phyloP scores from a whole-genome alignment of 2,888 invertebrate genomes.

The Ectemnius cavifrons region DNA sequence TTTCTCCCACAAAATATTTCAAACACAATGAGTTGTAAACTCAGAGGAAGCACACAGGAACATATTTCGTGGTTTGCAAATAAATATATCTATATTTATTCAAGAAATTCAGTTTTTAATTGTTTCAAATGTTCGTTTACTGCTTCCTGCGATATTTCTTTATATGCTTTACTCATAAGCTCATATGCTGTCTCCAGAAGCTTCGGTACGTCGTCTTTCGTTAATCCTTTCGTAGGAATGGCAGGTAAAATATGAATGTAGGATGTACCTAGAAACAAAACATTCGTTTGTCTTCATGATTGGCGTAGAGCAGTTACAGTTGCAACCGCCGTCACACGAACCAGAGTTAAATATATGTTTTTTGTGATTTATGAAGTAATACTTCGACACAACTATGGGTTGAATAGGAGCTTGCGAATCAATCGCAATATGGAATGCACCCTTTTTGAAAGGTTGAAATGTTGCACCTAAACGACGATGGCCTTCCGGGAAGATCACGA shows the following conservation, averaged over 20 bases:
- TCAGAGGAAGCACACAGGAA: no score
- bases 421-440: constrained; percentile 93
- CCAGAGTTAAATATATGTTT: constrained; percentile 84
- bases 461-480: constrained; percentile 88
- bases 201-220: constrained; percentile 82
- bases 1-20: no score
- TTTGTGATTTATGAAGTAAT: constrained; percentile 84
- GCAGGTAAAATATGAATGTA: constrained; percentile 87
- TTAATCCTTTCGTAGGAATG: constrained; percentile 83
- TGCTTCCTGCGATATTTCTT: constrained; percentile 79
- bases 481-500: constrained; percentile 96
- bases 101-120: constrained; percentile 33
- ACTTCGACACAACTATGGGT: constrained; percentile 92
- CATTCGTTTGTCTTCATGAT: neutral
- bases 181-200: constrained; percentile 84
- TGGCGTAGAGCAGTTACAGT: neutral
- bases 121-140: constrained; percentile 59
- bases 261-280: constrained; percentile 80
- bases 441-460: constrained; percentile 93
- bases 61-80: no score
- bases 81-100: no score
- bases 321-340: constrained; percentile 66
- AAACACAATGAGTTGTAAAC: no score
- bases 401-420: constrained; percentile 90
- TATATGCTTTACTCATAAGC: constrained; percentile 84